phyloP scores from a whole-genome alignment of 2,888 invertebrate genomes.

The Tillus elongatus region DNA sequence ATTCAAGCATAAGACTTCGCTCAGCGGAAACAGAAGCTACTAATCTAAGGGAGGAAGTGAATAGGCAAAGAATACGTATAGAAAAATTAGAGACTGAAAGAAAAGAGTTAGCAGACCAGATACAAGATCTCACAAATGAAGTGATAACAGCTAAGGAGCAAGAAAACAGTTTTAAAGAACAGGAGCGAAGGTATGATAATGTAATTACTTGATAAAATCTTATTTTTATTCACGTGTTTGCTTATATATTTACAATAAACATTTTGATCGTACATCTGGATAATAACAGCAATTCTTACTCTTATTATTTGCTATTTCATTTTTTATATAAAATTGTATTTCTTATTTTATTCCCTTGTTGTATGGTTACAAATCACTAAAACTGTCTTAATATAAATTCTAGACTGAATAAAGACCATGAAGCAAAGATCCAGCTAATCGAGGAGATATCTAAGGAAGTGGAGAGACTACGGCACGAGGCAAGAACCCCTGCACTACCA shows the following conservation, averaged over 20 bases:
- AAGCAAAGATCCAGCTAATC: conserved; percentile 50
- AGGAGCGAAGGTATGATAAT: conserved; percentile 34
- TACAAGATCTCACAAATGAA: conserved; percentile 48
- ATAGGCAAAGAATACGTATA: conserved; percentile 52
- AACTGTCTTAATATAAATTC: too few species aligned
- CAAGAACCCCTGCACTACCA: conserved; percentile 49
- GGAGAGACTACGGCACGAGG: conserved; percentile 55
- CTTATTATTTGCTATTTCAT: too few species aligned
- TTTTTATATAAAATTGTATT: too few species aligned
- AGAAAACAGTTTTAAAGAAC: conserved; percentile 33
- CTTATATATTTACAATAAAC: too few species aligned
- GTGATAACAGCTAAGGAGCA: conserved; percentile 44
- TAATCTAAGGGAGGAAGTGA: conserved; percentile 56
- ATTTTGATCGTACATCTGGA: too few species aligned
- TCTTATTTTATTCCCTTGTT: too few species aligned
- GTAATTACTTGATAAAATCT: too few species aligned
- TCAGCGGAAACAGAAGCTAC: conserved; percentile 59
- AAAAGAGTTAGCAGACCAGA: conserved; percentile 45
- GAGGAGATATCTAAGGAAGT: conserved; percentile 59
- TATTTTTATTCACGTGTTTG: too few species aligned
- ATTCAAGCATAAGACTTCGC: conserved; percentile 62
- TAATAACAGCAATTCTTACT: too few species aligned
- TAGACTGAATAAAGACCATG: conserved; percentile 47
- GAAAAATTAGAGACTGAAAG: conserved; percentile 54
- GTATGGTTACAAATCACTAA: too few species aligned